Conservation (phyloP, 2,797 vertebrate species). For the Hypotaenidia okinawae region DNA sequence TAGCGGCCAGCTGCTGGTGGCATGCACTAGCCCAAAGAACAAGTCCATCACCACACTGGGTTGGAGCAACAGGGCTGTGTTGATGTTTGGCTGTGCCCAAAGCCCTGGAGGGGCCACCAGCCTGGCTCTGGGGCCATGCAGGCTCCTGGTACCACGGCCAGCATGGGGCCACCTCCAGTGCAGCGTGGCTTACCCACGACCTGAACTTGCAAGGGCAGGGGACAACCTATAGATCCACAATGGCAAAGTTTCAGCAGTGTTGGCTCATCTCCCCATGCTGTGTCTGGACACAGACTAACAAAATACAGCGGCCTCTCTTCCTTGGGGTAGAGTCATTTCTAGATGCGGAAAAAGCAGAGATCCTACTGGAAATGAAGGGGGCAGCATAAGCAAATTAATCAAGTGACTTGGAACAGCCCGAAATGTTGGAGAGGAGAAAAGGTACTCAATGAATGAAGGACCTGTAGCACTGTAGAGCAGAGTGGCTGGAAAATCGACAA, state of each 20-base stretch:
- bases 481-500: not conserved
- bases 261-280: not conserved
- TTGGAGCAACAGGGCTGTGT: not conserved
- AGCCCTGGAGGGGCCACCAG: not conserved
- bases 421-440: slow-evolving; percentile 5
- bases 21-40: not conserved
- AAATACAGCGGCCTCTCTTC: not conserved
- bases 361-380: slow-evolving; percentile 12
- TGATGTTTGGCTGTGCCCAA: not conserved
- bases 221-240: not conserved
- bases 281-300: not conserved
- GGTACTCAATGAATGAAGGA: not conserved
- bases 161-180: not conserved
- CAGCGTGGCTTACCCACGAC: not conserved
- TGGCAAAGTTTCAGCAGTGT: not conserved
- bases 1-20: not conserved
- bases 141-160: not conserved
- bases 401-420: not conserved
- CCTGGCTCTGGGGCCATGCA: not conserved
- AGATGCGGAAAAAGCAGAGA: not conserved
- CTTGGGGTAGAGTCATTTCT: not conserved
- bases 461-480: not conserved
- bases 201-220: not conserved
- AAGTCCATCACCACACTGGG: not conserved
- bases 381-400: slow-evolving; percentile 63